Percentiles rank a stretch among this genome's conserved stretches.
These are phyloP conservation scores for Ceratina japonica DNA, from an alignment of 1,140 invertebrate genomes.

Conservation along the genomic window DNA sequence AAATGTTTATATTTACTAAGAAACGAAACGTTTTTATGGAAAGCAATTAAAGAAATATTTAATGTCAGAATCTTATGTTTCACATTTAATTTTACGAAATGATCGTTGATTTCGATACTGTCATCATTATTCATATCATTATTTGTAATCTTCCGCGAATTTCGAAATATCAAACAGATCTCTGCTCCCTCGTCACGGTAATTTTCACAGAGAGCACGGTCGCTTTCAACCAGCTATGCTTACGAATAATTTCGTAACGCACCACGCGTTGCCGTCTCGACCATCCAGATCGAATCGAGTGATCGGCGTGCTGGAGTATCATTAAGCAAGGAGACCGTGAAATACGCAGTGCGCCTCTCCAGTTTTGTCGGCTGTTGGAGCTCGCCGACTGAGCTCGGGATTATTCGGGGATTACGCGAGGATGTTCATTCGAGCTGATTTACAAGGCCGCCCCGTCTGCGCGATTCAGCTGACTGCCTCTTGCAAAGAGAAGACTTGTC, in stretches of 20 bases:
- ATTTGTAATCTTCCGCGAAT: background rate
- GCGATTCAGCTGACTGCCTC: slow-evolving; percentile 44
- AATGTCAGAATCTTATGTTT: too few relatives aligned
- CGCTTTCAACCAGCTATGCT: background rate
- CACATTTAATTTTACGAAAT: too few relatives aligned
- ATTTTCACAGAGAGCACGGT: background rate
- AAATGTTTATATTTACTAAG: too few relatives aligned
- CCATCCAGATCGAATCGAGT: slow-evolving; percentile 28
- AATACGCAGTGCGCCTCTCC: slow-evolving; percentile 49
- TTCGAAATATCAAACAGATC: background rate
- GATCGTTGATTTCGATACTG: too few relatives aligned
- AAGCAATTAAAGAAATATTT: too few relatives aligned
- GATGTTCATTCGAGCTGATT: slow-evolving; percentile 76
- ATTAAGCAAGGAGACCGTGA: slow-evolving; percentile 63
- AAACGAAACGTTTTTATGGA: too few relatives aligned
- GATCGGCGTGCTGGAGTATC: slow-evolving; percentile 32
- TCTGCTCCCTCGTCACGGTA: background rate
- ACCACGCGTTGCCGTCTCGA: background rate
- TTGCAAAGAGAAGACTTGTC: slow-evolving; percentile 22
- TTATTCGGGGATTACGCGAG: slow-evolving; percentile 76
- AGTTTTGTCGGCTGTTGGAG: slow-evolving; percentile 62
- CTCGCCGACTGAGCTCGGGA: slow-evolving; percentile 67
- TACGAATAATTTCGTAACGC: background rate
- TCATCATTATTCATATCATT: too few relatives aligned
- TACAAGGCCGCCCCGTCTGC: slow-evolving; percentile 70